Conservation (phyloP, 2,888 invertebrate genomes). For the Tolmerus cingulatus region DNA sequence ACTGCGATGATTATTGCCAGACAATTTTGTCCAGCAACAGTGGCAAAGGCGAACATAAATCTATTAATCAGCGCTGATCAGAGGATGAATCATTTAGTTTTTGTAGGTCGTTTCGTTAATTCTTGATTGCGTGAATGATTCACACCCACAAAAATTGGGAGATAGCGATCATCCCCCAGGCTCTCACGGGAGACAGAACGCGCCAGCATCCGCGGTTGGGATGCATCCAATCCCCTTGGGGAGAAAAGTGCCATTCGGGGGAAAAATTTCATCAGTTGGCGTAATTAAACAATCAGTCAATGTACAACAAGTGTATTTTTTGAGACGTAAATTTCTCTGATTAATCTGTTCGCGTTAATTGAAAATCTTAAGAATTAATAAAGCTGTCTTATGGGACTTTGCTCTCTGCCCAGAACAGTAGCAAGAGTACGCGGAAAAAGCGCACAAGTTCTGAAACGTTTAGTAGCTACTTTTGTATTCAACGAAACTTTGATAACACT, state of each 20-base stretch:
- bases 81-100: background rate
- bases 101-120: background rate
- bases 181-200: background rate
- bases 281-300: background rate
- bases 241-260: background rate
- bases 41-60: background rate
- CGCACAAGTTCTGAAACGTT: too few species aligned
- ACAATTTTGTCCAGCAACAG: background rate
- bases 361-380: background rate
- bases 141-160: background rate
- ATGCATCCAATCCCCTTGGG: background rate
- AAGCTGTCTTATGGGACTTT: background rate
- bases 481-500: too few species aligned
- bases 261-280: background rate
- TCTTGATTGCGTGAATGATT: background rate
- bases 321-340: background rate
- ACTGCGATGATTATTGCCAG: background rate
- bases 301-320: background rate
- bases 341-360: background rate
- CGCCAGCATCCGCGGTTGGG: background rate
- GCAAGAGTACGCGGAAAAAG: too few species aligned
- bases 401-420: too few species aligned
- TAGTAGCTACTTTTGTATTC: too few species aligned
- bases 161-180: background rate
- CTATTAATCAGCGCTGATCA: background rate